A percentile compares a stretch with the other conserved stretches of the same genome.
phyloP scores from a whole-genome alignment of 2,797 vertebrate genomes.

The Sciurus carolinensis region DNA sequence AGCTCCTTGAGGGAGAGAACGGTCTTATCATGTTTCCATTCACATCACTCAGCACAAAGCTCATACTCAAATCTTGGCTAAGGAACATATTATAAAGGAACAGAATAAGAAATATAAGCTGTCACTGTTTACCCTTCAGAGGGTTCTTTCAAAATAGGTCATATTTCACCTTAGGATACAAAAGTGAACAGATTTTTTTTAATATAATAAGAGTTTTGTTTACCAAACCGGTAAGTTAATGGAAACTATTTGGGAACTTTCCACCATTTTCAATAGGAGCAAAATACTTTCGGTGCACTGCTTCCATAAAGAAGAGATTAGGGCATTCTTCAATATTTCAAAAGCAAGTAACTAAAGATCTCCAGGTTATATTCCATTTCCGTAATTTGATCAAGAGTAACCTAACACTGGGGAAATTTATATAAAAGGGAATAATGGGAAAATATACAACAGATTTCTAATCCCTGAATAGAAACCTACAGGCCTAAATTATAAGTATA shows the following conservation, averaged over 20 bases:
- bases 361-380: slow-evolving; percentile 77
- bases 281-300: slow-evolving; percentile 15
- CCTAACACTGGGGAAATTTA: slow-evolving; percentile 70
- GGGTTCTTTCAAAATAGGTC: slow-evolving; percentile 70
- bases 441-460: slow-evolving; percentile 73
- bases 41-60: slow-evolving; percentile 54
- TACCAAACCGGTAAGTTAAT: slow-evolving; percentile 66
- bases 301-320: slow-evolving; percentile 76
- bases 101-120: slow-evolving; percentile 65
- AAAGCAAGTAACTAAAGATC: slow-evolving; percentile 79
- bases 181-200: slow-evolving; percentile 40
- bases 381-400: slow-evolving; percentile 79
- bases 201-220: slow-evolving; percentile 67
- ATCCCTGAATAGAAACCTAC: slow-evolving; percentile 57
- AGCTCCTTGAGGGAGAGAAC: slow-evolving; percentile 41
- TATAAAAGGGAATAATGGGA: slow-evolving; percentile 69
- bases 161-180: slow-evolving; percentile 67
- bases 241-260: slow-evolving; percentile 58
- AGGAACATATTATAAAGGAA: slow-evolving; percentile 57
- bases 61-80: slow-evolving; percentile 42
- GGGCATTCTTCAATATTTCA: slow-evolving; percentile 80
- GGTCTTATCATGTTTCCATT: slow-evolving; percentile 4
- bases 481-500: slow-evolving; percentile 42
- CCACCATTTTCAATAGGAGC: background rate
- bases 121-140: slow-evolving; percentile 1